A percentile compares a stretch with the other conserved stretches of the same genome.
Conservation (phyloP, 2,113 vertebrate genomes). For the Brienomyrus brachyistius region DNA sequence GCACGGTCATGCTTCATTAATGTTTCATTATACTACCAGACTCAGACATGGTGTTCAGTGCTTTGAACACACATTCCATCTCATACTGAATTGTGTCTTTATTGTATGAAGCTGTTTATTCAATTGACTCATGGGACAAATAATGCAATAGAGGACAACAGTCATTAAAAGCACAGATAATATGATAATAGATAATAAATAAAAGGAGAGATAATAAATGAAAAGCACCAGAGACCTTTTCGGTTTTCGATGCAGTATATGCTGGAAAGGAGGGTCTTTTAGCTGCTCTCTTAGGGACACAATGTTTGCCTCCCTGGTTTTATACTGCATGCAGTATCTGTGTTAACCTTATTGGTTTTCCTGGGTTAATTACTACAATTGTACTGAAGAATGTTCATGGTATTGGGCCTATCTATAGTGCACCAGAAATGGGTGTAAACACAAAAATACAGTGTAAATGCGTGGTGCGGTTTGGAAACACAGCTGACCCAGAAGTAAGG, state of each 20-base stretch:
- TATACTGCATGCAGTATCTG: neutral
- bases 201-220: neutral
- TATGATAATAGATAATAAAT: neutral
- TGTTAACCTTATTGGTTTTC: neutral
- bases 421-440: neutral
- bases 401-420: neutral
- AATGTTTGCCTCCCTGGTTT: neutral
- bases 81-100: neutral
- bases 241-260: neutral
- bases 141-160: neutral
- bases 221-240: neutral
- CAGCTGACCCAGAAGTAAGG: too few species aligned
- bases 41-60: neutral
- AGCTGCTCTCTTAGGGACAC: neutral
- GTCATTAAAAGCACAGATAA: neutral
- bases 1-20: neutral
- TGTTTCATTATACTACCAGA: neutral
- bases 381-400: neutral
- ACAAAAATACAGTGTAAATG: neutral
- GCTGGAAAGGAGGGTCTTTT: neutral
- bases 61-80: neutral
- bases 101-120: neutral
- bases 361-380: neutral
- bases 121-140: neutral
- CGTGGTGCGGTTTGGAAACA: too few species aligned